phyloP scores from a whole-genome alignment of 2,797 vertebrate species.

The Coregonus suidteri region DNA sequence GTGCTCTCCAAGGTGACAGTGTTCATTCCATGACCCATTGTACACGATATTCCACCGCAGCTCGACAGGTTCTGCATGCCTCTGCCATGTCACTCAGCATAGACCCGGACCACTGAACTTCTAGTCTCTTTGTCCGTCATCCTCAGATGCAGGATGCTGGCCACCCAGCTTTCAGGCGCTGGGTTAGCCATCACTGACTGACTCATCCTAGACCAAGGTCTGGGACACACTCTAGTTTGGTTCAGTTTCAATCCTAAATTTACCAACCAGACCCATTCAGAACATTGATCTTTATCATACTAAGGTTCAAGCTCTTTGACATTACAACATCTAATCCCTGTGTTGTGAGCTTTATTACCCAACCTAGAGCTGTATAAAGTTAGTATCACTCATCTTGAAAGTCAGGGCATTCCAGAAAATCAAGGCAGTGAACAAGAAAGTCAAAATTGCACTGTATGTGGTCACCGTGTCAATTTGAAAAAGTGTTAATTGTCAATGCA shows the following conservation, averaged over 20 bases:
- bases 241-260: not conserved
- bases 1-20: slow-evolving; percentile 25
- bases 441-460: not conserved
- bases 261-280: not conserved
- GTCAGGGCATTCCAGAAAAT: not conserved
- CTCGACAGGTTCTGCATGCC: slow-evolving; percentile 55
- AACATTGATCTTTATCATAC: not conserved
- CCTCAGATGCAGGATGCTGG: not conserved
- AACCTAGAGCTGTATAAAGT: not conserved
- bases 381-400: not conserved
- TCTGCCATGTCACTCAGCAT: slow-evolving; percentile 6
- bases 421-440: not conserved
- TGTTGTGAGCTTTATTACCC: not conserved
- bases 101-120: not conserved
- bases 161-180: not conserved
- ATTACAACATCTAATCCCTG: not conserved
- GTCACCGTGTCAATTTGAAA: too few species aligned
- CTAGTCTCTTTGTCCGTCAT: slow-evolving; percentile 22
- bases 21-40: slow-evolving; percentile 43
- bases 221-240: not conserved
- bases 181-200: not conserved
- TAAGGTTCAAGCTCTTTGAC: not conserved
- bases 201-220: not conserved
- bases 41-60: slow-evolving; percentile 33
- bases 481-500: too few species aligned